phyloP scores from a whole-genome alignment of 2,797 vertebrate species.

The Rhabdophis nuchalis region DNA sequence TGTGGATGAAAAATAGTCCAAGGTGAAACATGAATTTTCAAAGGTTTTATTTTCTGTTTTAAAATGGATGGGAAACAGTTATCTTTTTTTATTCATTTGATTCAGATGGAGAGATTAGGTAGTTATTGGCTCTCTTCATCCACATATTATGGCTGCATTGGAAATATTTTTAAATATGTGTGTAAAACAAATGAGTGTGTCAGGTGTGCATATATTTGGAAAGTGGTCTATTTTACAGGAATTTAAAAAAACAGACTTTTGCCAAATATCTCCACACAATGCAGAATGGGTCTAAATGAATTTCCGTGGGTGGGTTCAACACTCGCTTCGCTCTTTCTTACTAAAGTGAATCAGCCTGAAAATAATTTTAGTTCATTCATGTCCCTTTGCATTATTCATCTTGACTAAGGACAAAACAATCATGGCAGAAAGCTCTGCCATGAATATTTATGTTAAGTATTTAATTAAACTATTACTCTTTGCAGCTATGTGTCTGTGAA shows the following conservation, averaged over 20 bases:
- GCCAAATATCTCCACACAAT: background rate
- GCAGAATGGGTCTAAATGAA: background rate
- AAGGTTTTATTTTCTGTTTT: background rate
- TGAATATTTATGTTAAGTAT: background rate
- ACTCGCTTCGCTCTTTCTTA: background rate
- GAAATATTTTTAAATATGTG: background rate
- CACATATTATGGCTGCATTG: background rate
- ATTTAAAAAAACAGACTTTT: background rate
- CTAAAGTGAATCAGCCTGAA: background rate
- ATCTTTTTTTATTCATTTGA: background rate
- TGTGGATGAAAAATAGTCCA: background rate
- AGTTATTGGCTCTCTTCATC: background rate
- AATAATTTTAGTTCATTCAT: background rate
- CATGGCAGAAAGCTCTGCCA: background rate
- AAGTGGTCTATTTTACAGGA: background rate
- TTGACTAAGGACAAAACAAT: background rate
- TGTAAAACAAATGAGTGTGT: background rate
- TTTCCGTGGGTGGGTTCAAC: background rate
- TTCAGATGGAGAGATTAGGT: background rate
- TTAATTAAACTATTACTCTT: background rate
- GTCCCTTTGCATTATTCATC: background rate
- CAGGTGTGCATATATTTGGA: background rate
- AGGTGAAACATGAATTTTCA: background rate
- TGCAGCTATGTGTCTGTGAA: background rate
- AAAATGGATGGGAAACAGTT: background rate